Evolutionary conservation across 1,140 invertebrate species (phyloP).

Genomic region (Drosophila persimilis): DNA sequence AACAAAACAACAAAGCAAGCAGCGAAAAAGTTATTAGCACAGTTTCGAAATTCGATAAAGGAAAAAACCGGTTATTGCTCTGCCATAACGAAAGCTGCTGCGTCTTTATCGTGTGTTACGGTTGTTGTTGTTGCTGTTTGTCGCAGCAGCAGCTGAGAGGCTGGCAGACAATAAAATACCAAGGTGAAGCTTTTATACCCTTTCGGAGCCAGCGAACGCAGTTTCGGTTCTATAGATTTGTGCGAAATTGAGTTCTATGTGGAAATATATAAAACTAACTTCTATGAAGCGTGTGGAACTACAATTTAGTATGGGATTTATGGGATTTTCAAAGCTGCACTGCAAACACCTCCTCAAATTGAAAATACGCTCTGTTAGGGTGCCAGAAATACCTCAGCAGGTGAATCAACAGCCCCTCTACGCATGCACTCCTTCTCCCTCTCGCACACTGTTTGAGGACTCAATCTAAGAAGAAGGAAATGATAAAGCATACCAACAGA

Average conservation of each 20-base stretch:
- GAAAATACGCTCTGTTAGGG: background rate
- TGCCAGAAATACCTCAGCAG: slow-evolving; percentile 6
- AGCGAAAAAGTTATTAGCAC: slow-evolving; percentile 39
- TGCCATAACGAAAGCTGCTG: slow-evolving; percentile 35
- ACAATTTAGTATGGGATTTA: too few species aligned
- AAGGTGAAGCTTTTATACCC: too few species aligned
- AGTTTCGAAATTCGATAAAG: slow-evolving; percentile 37
- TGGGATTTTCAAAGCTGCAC: too few species aligned
- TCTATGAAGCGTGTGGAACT: too few species aligned
- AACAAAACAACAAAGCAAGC: background rate
- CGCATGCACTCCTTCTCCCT: background rate
- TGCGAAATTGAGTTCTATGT: too few species aligned
- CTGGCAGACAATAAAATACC: too few species aligned
- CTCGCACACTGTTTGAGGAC: slow-evolving; percentile 12
- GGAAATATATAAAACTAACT: too few species aligned
- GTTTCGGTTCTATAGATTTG: too few species aligned
- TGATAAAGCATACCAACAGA: slow-evolving; percentile 17
- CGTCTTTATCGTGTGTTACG: background rate
- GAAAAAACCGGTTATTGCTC: slow-evolving; percentile 45
- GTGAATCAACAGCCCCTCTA: slow-evolving; percentile 21
- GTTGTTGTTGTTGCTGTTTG: slow-evolving; percentile 17
- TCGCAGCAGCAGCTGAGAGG: slow-evolving; percentile 44
- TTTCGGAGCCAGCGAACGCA: too few species aligned
- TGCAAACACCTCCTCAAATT: slow-evolving; percentile 6
- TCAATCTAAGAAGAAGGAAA: slow-evolving; percentile 20